Conservation (phyloP, 2,113 vertebrate species). For the Calyptomena viridis region DNA sequence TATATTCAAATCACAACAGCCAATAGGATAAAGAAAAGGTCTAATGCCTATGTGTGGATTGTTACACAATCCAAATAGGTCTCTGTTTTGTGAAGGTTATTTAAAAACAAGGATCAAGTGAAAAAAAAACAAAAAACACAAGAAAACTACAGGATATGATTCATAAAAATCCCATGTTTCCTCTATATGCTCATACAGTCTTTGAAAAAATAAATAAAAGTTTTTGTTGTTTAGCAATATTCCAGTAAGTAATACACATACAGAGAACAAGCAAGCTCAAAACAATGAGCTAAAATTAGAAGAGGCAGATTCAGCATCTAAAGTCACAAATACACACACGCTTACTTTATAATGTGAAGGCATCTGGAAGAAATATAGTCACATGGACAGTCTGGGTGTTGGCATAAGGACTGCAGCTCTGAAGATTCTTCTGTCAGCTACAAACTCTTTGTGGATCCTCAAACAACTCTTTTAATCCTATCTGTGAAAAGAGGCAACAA, state of each 20-base stretch:
- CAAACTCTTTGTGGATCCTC: not conserved
- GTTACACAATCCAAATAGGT: conserved; percentile 60
- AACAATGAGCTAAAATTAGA: conserved; percentile 57
- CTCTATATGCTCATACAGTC: conserved; percentile 61
- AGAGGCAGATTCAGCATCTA: conserved; percentile 46
- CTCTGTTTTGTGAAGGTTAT: conserved; percentile 60
- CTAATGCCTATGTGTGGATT: not conserved
- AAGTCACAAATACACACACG: conserved; percentile 29
- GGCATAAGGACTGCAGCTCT: not conserved
- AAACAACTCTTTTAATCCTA: not conserved
- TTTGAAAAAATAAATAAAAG: conserved; percentile 67
- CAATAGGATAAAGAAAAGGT: conserved; percentile 51
- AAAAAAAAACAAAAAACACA: conserved; percentile 43
- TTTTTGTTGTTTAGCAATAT: conserved; percentile 67
- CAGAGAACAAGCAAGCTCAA: conserved; percentile 39
- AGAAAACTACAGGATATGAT: conserved; percentile 79
- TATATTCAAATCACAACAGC: conserved; percentile 45
- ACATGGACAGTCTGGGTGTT: conserved; percentile 16
- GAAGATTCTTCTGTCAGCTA: not conserved
- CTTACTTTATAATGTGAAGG: conserved; percentile 31
- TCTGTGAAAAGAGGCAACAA: not conserved
- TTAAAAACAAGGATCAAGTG: conserved; percentile 61
- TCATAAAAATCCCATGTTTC: conserved; percentile 77
- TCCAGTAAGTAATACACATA: conserved; percentile 52
- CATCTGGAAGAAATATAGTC: conserved; percentile 61